Conservation (phyloP, 2,797 vertebrate genomes). For the Phylloscopus collybita region DNA sequence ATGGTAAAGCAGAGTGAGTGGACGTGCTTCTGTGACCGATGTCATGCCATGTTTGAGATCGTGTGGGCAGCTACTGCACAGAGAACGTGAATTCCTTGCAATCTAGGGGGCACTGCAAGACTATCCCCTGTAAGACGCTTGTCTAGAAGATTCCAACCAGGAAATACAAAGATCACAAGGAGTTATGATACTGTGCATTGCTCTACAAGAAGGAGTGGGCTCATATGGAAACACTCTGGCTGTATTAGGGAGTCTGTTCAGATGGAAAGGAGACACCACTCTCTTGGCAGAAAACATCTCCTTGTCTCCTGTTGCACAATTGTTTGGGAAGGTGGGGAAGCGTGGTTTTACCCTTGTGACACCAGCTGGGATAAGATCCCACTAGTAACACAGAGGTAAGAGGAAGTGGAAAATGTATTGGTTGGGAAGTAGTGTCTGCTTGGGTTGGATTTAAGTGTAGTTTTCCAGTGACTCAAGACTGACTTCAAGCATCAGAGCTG, state of each 20-base stretch:
- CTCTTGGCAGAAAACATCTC: not conserved
- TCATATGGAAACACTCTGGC: not conserved
- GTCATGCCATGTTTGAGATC: not conserved
- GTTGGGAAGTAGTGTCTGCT: not conserved
- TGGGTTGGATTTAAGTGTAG: not conserved
- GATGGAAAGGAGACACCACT: not conserved
- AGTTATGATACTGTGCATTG: not conserved
- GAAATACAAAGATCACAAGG: not conserved
- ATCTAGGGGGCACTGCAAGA: not conserved
- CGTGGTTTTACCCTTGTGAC: not conserved
- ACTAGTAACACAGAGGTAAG: not conserved
- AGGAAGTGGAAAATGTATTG: not conserved
- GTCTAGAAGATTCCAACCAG: not conserved
- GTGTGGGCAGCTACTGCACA: not conserved
- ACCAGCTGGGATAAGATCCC: not conserved
- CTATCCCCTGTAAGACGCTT: not conserved
- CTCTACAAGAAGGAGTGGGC: not conserved
- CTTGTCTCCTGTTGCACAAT: not conserved
- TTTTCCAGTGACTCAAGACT: not conserved
- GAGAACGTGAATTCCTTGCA: not conserved
- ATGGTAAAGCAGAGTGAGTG: not conserved
- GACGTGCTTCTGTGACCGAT: accelerated
- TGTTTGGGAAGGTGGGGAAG: not conserved
- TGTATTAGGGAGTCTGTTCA: not conserved
- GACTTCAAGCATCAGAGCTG: not conserved